phyloP scores from a whole-genome alignment of 2,888 invertebrate species.

The Agrochola litura region DNA sequence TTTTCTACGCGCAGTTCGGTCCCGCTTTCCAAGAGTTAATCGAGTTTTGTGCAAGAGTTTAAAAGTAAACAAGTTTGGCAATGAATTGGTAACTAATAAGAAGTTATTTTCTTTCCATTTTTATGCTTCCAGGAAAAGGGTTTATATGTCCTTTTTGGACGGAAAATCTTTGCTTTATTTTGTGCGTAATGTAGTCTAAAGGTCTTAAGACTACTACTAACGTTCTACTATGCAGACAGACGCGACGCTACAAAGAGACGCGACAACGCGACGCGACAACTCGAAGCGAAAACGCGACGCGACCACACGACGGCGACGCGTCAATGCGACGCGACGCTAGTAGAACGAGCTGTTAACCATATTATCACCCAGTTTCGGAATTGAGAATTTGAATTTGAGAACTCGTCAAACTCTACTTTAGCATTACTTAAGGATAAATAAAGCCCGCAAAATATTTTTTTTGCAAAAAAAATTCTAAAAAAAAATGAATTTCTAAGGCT shows the following conservation, averaged over 20 bases:
- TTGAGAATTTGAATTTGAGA: no score
- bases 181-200: not conserved
- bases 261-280: no score
- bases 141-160: not conserved
- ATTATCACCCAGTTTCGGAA: not conserved
- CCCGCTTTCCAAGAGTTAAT: conserved; percentile 3
- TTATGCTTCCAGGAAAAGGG: not conserved
- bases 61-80: conserved; percentile 13
- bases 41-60: conserved; percentile 15
- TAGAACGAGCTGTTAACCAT: not conserved
- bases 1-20: conserved; percentile 9
- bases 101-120: not conserved
- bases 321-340: no score
- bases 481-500: no score
- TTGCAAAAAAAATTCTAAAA: no score
- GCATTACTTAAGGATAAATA: not conserved
- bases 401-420: not conserved
- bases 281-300: no score
- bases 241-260: no score
- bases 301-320: no score
- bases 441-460: not conserved
- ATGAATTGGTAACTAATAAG: conserved; percentile 7
- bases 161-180: not conserved
- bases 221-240: no score
- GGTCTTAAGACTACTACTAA: no score